These are phyloP conservation scores for Noctua fimbriata DNA, from an alignment of 2,888 invertebrate genomes.

Conservation along the genomic window DNA sequence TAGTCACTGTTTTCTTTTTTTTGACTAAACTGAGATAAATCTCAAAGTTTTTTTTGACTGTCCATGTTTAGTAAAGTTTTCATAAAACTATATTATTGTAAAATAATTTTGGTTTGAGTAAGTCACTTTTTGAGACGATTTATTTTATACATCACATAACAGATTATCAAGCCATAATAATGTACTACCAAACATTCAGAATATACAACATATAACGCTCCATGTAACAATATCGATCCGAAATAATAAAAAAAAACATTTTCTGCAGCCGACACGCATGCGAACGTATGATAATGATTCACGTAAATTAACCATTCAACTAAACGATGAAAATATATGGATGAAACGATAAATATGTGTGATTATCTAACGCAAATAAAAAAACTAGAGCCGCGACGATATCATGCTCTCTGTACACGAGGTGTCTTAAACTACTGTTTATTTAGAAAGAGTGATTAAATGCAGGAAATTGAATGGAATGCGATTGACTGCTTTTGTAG, in stretches of 20 bases:
- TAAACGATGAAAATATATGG: neutral
- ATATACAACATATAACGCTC: neutral
- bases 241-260: neutral
- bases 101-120: neutral
- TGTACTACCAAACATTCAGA: neutral
- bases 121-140: neutral
- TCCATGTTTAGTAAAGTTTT: too few species aligned
- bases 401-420: conserved; percentile 7
- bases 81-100: too few species aligned
- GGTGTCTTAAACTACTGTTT: neutral
- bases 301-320: neutral
- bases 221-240: neutral
- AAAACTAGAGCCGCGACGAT: neutral
- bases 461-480: neutral
- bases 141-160: neutral
- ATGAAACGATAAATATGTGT: neutral
- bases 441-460: neutral
- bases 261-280: neutral
- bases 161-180: neutral
- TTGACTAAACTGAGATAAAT: neutral
- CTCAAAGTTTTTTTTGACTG: too few species aligned
- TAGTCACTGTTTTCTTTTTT: too few species aligned
- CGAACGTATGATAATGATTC: neutral
- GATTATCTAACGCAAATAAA: neutral
- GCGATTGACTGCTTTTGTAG: neutral